Conservation (phyloP, 2,888 invertebrate species). For the Chaitophorus viminalis region DNA sequence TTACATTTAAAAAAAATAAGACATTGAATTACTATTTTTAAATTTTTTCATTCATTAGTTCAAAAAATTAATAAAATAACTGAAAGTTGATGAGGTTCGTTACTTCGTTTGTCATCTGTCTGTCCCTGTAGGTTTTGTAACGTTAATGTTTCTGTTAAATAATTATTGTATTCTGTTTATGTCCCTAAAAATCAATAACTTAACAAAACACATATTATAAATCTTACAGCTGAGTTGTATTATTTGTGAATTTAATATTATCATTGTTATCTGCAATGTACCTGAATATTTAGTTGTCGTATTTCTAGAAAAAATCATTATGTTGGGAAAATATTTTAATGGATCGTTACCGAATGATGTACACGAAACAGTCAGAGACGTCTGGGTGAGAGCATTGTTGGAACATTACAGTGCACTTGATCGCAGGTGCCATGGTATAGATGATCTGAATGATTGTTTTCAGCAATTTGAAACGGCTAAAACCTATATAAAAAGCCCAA, state of each 20-base stretch:
- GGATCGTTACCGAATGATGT: slow-evolving; percentile 14
- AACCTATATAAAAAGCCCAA: slow-evolving; percentile 68
- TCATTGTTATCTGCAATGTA: no score
- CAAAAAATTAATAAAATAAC: background rate
- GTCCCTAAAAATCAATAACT: slow-evolving; percentile 48
- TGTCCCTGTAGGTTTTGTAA: no score
- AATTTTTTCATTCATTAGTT: background rate
- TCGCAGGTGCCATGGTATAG: slow-evolving; percentile 70
- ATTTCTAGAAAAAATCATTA: background rate
- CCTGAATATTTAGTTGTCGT: background rate
- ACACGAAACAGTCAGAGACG: slow-evolving; percentile 31
- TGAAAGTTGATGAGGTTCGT: background rate
- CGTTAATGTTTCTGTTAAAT: background rate
- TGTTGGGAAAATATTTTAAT: slow-evolving; percentile 43
- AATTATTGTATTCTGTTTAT: background rate
- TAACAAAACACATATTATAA: background rate
- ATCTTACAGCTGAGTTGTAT: background rate
- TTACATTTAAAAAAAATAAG: background rate
- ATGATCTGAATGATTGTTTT: slow-evolving; percentile 69
- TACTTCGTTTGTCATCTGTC: no score
- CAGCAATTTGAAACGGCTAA: slow-evolving; percentile 68
- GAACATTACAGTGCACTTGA: slow-evolving; percentile 68
- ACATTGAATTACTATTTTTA: background rate
- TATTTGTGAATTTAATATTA: background rate
- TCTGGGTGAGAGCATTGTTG: slow-evolving; percentile 68